These are phyloP conservation scores for Trichacis sp. DNA, from an alignment of 2,888 invertebrate species.

Conservation along the genomic window DNA sequence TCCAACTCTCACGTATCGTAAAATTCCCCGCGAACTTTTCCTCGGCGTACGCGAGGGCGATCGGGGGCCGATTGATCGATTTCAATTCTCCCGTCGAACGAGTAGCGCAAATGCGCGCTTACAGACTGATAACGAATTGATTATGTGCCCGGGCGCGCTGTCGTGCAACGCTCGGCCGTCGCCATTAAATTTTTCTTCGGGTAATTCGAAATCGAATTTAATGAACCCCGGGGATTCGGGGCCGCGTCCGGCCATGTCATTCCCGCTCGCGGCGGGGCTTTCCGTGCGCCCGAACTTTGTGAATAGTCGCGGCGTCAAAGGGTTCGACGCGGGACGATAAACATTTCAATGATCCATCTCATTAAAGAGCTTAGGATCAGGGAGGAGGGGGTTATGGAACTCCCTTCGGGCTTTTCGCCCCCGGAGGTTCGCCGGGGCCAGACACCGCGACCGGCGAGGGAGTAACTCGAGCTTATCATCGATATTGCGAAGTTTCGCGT, in stretches of 20 bases:
- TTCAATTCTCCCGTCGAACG: slow-evolving; percentile 56
- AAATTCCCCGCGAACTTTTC: slow-evolving; percentile 17
- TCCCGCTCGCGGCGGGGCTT: no score
- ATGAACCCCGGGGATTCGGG: slow-evolving; percentile 40
- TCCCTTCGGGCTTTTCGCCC: slow-evolving; percentile 36
- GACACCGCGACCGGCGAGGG: slow-evolving; percentile 59
- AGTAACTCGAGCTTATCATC: slow-evolving; percentile 60
- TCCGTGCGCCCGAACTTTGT: slow-evolving; percentile 1
- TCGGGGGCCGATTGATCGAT: slow-evolving; percentile 62
- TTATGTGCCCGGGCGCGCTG: slow-evolving; percentile 45
- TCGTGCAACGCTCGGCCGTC: slow-evolving; percentile 32
- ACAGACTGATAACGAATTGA: slow-evolving; percentile 57
- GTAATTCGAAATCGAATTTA: slow-evolving; percentile 44
- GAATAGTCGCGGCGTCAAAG: slow-evolving; percentile 24
- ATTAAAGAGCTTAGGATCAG: slow-evolving; percentile 59
- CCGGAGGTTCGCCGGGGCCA: slow-evolving; percentile 41
- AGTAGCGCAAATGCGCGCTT: slow-evolving; percentile 56
- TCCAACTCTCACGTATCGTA: no score
- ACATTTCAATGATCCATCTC: slow-evolving; percentile 58
- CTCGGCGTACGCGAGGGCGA: slow-evolving; percentile 50
- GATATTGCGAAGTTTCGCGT: slow-evolving; percentile 58
- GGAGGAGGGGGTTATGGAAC: slow-evolving; percentile 41
- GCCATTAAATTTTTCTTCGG: slow-evolving; percentile 44
- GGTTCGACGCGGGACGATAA: slow-evolving; percentile 7
- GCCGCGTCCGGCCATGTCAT: no score